Conservation (phyloP, 2,113 vertebrate species). For the Ciconia boyciana region DNA sequence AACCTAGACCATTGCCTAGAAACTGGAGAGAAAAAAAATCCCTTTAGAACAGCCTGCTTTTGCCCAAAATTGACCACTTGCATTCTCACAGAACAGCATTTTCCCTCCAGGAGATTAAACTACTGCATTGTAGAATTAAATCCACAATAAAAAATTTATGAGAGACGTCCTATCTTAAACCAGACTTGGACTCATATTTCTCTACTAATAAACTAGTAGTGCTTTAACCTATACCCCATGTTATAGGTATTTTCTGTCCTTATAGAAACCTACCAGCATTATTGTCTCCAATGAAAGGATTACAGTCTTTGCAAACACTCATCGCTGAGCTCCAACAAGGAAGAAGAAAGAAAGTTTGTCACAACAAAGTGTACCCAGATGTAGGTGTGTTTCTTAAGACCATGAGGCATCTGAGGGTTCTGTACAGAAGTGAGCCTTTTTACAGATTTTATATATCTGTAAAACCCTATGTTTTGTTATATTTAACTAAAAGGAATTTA, state of each 20-base stretch:
- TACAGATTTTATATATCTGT: neutral
- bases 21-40: neutral
- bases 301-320: neutral
- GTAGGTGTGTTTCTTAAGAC: neutral
- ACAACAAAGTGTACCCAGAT: neutral
- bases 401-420: neutral
- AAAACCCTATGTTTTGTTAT: neutral
- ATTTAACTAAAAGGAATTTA: neutral
- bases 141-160: neutral
- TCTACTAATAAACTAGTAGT: neutral
- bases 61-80: neutral
- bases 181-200: neutral
- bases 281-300: neutral
- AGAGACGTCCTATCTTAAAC: neutral
- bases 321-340: neutral
- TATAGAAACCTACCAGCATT: neutral
- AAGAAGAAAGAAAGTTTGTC: neutral
- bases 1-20: neutral
- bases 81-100: neutral
- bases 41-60: neutral
- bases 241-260: neutral
- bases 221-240: neutral
- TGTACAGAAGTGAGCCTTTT: neutral
- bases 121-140: neutral
- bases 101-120: neutral